Conservation (phyloP, 1,140 invertebrate species). For the Meloidogyne chitwoodi region DNA sequence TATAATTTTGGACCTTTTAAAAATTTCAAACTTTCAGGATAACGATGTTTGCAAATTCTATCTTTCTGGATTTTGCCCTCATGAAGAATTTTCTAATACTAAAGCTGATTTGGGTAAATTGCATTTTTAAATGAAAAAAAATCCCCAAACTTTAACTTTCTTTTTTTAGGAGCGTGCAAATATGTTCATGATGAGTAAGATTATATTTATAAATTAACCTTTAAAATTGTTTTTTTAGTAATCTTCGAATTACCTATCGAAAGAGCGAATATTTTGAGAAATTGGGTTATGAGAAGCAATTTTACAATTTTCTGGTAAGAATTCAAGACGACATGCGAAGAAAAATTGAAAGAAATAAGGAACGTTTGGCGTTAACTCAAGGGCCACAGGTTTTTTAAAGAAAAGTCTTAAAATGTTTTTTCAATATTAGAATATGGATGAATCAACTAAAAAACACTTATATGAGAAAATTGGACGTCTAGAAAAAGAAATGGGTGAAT, state of each 20-base stretch:
- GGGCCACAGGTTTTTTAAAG: background rate
- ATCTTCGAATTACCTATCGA: slow-evolving; percentile 33
- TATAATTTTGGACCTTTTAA: background rate
- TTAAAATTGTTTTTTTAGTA: background rate
- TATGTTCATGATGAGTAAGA: slow-evolving; percentile 34
- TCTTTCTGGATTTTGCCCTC: slow-evolving; percentile 40
- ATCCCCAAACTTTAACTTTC: background rate
- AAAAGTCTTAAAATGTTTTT: background rate
- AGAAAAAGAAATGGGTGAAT: slow-evolving; percentile 28
- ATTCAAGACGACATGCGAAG: slow-evolving; percentile 40
- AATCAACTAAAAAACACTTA: slow-evolving; percentile 21
- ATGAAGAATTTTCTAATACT: slow-evolving; percentile 41
- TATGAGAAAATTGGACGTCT: slow-evolving; percentile 25
- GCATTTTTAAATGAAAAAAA: slow-evolving; percentile 4
- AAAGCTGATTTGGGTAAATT: slow-evolving; percentile 41
- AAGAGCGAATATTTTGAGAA: slow-evolving; percentile 36
- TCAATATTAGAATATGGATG: slow-evolving; percentile 23
- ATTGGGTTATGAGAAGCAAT: slow-evolving; percentile 36
- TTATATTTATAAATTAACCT: background rate
- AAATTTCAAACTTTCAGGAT: slow-evolving; percentile 18
- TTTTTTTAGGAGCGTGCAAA: slow-evolving; percentile 29
- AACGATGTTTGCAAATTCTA: slow-evolving; percentile 42
- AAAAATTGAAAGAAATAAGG: slow-evolving; percentile 41
- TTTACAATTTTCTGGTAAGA: slow-evolving; percentile 31
- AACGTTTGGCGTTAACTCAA: slow-evolving; percentile 37